Percentiles rank a stretch among this genome's conserved stretches.
phyloP scores from a whole-genome alignment of 2,888 invertebrate species.

The Morpho helenor region DNA sequence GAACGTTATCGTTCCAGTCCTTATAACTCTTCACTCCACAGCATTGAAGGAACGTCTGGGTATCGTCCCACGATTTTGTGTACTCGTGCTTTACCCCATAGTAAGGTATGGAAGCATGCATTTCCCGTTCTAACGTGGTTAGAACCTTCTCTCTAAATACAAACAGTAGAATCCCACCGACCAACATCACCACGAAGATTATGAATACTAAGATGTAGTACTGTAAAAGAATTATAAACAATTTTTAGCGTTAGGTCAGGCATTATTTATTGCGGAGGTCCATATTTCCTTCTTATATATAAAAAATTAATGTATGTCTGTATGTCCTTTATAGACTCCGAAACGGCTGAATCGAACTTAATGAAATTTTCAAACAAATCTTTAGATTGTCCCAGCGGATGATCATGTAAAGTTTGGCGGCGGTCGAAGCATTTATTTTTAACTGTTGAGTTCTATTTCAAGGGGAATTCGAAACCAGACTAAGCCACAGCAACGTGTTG shows the following conservation, averaged over 20 bases:
- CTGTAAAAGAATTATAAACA: slow-evolving; percentile 65
- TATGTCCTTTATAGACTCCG: too few species aligned
- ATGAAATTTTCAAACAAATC: too few species aligned
- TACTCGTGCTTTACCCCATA: slow-evolving; percentile 85
- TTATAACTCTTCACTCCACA: slow-evolving; percentile 88
- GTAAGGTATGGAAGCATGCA: slow-evolving; percentile 86
- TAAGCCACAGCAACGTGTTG: too few species aligned
- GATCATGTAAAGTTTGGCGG: too few species aligned
- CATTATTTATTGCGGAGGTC: too few species aligned
- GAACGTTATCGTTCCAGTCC: slow-evolving; percentile 87
- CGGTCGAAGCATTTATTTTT: too few species aligned
- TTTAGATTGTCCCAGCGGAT: too few species aligned
- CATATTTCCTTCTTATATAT: too few species aligned
- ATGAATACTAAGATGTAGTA: slow-evolving; percentile 93
- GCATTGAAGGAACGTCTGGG: slow-evolving; percentile 90
- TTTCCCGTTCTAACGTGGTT: slow-evolving; percentile 86
- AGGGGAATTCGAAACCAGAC: too few species aligned
- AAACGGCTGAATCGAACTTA: too few species aligned
- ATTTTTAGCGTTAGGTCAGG: not conserved
- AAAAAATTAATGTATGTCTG: too few species aligned
- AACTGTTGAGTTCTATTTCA: too few species aligned
- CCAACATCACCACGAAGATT: slow-evolving; percentile 93
- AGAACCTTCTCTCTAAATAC: slow-evolving; percentile 92
- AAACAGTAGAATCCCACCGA: slow-evolving; percentile 94
- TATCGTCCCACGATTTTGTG: slow-evolving; percentile 92